These are phyloP conservation scores for Coryphaenoides rupestris DNA, from an alignment of 2,113 vertebrate species.

Conservation along the genomic window DNA sequence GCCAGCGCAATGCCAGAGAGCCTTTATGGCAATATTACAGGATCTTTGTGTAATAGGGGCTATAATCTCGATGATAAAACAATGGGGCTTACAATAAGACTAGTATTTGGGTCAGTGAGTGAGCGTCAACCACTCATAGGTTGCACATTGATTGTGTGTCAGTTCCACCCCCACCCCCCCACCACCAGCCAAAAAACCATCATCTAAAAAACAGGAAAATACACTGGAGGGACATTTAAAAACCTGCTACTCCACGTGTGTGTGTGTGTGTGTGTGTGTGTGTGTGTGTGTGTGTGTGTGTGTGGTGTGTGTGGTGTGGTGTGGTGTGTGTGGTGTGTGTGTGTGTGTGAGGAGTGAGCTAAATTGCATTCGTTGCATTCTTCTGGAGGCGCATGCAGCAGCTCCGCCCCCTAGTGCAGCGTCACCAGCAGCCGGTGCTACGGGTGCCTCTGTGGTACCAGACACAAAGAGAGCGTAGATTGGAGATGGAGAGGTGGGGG, in stretches of 20 bases:
- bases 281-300: too few species aligned
- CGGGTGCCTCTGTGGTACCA: slow-evolving; percentile 23
- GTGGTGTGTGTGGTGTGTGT: too few species aligned
- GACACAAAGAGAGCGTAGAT: slow-evolving; percentile 50
- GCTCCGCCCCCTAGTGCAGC: slow-evolving; percentile 11
- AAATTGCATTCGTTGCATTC: neutral
- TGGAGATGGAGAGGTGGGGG: slow-evolving; percentile 34
- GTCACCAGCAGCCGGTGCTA: slow-evolving; percentile 8
- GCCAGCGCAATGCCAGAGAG: too few species aligned
- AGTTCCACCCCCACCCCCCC: too few species aligned
- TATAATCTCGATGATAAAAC: neutral
- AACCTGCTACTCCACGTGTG: neutral
- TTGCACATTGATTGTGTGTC: neutral
- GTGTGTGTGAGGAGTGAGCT: too few species aligned
- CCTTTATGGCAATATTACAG: too few species aligned
- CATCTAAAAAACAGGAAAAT: too few species aligned
- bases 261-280: too few species aligned
- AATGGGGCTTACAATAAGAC: neutral
- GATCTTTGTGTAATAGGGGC: too few species aligned
- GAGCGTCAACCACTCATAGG: neutral
- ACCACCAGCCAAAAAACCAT: too few species aligned
- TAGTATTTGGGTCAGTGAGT: neutral
- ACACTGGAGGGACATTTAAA: too few species aligned
- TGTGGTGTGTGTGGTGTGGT: too few species aligned
- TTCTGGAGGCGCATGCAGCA: slow-evolving; percentile 8